These are phyloP conservation scores for Protobothrops mucrosquamatus DNA, from an alignment of 2,113 vertebrate genomes.

Conservation along the genomic window DNA sequence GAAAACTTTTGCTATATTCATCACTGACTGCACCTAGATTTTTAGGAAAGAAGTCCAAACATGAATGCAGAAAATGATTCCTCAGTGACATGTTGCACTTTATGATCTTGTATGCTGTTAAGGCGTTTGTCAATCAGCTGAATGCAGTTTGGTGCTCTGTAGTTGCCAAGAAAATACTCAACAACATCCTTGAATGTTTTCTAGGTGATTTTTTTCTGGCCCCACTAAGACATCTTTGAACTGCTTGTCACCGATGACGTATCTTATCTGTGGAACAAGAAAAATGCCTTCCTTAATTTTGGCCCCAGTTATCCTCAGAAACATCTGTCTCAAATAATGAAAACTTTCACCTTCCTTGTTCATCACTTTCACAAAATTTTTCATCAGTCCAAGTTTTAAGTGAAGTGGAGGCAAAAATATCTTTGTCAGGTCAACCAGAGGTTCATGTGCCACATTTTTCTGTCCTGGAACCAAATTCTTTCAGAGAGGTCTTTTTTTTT, in stretches of 20 bases:
- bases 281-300: not conserved
- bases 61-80: not conserved
- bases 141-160: not conserved
- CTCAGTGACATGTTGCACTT: not conserved
- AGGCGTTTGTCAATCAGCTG: not conserved
- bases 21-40: not conserved
- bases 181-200: not conserved
- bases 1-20: not conserved
- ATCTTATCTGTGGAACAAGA: not conserved
- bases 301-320: not conserved
- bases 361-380: not conserved
- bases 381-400: not conserved
- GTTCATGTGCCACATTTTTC: not conserved
- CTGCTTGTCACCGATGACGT: not conserved
- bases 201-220: not conserved
- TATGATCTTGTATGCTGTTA: not conserved
- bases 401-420: not conserved
- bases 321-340: not conserved
- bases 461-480: not conserved
- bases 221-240: not conserved
- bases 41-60: not conserved
- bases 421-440: not conserved
- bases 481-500: not conserved
- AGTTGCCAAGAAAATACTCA: not conserved
- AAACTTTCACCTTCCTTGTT: not conserved